These are phyloP conservation scores for Zaprionus vittiger DNA, from an alignment of 1,140 invertebrate genomes.

Conservation along the genomic window DNA sequence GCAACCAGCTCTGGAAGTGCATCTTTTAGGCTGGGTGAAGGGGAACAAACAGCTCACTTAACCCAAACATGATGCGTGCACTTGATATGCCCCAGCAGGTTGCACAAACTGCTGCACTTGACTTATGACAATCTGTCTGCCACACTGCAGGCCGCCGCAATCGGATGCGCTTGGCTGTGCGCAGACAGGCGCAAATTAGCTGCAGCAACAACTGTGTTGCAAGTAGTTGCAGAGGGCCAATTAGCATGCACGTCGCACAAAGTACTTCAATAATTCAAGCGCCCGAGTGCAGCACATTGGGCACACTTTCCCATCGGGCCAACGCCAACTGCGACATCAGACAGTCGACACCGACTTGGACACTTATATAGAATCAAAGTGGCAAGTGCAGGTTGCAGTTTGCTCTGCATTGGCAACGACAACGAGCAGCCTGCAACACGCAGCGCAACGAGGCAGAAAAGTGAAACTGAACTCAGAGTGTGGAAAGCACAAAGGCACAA, in stretches of 20 bases:
- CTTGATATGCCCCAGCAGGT: conserved; percentile 16
- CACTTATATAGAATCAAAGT: conserved; percentile 69
- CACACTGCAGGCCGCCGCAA: neutral
- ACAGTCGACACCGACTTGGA: conserved; percentile 2
- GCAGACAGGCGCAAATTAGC: conserved; percentile 30
- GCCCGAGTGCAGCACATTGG: conserved; percentile 41
- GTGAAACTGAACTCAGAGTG: conserved; percentile 50
- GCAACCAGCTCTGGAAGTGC: neutral
- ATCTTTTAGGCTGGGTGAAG: conserved; percentile 19
- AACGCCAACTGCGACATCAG: conserved; percentile 10
- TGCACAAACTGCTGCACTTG: conserved; percentile 25
- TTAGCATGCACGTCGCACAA: conserved; percentile 64
- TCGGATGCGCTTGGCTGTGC: neutral
- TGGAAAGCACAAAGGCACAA: neutral
- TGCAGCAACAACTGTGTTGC: conserved; percentile 39
- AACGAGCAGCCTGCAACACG: conserved; percentile 50
- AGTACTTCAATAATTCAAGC: conserved; percentile 58
- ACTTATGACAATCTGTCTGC: conserved; percentile 13
- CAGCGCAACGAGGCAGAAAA: conserved; percentile 40
- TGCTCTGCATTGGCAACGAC: conserved; percentile 15
- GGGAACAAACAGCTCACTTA: neutral
- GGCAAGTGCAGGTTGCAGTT: conserved; percentile 58
- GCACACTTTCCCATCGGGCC: conserved; percentile 63
- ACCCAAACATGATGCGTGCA: conserved; percentile 4
- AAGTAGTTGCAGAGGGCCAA: conserved; percentile 38